Percentiles rank a stretch among this genome's conserved stretches.
These are phyloP conservation scores for Callaeas wilsoni DNA, from an alignment of 2,113 vertebrate genomes.

Conservation along the genomic window DNA sequence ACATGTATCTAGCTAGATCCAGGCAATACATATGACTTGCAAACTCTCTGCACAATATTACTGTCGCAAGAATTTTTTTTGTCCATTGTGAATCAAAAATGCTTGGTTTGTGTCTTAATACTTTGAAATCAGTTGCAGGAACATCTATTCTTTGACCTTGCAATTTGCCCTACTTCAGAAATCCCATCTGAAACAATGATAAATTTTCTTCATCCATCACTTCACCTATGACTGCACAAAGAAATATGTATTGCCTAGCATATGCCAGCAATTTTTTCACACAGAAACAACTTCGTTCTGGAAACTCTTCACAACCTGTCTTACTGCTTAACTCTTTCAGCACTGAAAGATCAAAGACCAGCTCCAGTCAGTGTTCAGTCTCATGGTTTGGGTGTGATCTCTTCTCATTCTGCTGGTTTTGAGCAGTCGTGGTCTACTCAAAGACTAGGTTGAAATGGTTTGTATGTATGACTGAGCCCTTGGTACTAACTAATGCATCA, in stretches of 20 bases:
- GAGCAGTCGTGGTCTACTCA: neutral
- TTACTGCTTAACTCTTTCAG: neutral
- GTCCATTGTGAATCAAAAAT: neutral
- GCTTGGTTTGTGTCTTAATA: neutral
- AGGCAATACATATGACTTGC: neutral
- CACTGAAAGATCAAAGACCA: neutral
- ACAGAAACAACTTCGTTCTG: neutral
- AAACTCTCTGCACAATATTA: neutral
- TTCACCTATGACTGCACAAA: neutral
- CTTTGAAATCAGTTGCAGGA: neutral
- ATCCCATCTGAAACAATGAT: neutral
- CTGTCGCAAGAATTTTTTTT: neutral
- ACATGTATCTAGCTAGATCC: neutral
- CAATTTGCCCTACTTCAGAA: constrained; percentile 4
- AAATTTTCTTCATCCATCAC: neutral
- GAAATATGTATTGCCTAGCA: neutral
- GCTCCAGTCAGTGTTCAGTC: rapidly evolving
- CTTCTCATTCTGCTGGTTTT: neutral
- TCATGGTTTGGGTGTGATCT: neutral
- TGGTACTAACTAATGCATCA: neutral
- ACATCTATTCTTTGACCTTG: neutral
- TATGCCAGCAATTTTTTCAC: neutral
- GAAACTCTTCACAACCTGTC: neutral
- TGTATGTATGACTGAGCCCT: neutral
- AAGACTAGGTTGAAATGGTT: neutral